Evolutionary conservation across 1,140 invertebrate genomes (phyloP).

Genomic region (Campoletis sonorensis): DNA sequence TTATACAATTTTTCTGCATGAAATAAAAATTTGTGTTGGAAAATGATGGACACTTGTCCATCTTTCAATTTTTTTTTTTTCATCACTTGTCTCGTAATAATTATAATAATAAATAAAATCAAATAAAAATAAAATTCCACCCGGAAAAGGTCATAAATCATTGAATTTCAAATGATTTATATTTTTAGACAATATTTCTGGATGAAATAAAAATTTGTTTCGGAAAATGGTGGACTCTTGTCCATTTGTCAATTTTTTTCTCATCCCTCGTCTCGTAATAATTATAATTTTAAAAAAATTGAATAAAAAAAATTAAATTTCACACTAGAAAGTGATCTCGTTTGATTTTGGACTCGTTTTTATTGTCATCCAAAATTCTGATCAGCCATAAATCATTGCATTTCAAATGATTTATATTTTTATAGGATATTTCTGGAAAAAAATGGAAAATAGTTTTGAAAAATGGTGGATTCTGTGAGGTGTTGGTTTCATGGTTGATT

Average conservation of each 20-base stretch:
- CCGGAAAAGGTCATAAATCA: too few relatives aligned
- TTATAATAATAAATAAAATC: not conserved
- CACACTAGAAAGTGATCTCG: too few relatives aligned
- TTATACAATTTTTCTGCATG: too few relatives aligned
- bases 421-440: not conserved
- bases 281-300: not conserved
- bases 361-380: too few relatives aligned
- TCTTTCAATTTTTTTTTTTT: constrained; percentile 24
- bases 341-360: too few relatives aligned
- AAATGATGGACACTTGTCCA: constrained; percentile 53
- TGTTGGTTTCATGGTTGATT: constrained; percentile 31
- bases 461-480: not conserved
- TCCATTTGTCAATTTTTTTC: constrained; percentile 41
- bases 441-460: not conserved
- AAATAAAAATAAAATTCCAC: not conserved
- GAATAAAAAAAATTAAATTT: not conserved
- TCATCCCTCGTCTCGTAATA: not conserved
- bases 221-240: too few relatives aligned
- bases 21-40: too few relatives aligned
- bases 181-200: too few relatives aligned
- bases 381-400: too few relatives aligned
- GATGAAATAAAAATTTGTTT: too few relatives aligned
- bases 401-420: too few relatives aligned
- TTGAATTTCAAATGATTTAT: too few relatives aligned
- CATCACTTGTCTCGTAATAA: not conserved